Conservation (phyloP, 2,888 invertebrate species). For the Hirudinaria manillensis region DNA sequence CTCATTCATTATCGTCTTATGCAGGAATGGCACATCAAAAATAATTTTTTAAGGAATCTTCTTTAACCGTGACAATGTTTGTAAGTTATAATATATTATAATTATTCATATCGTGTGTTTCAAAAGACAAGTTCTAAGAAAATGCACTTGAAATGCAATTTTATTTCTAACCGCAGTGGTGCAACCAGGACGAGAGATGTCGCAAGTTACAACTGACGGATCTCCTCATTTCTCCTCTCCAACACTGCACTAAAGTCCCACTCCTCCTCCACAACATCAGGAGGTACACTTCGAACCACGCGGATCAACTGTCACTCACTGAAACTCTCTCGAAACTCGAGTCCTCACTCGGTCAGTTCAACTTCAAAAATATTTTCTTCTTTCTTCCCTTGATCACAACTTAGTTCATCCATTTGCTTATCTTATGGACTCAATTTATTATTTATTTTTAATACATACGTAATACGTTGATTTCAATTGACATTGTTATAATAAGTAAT, state of each 20-base stretch:
- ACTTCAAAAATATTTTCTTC: background rate
- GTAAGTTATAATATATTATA: no score
- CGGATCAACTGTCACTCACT: slow-evolving; percentile 58
- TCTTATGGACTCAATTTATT: no score
- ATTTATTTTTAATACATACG: no score
- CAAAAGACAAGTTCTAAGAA: no score
- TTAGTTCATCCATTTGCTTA: background rate
- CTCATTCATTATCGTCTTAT: background rate
- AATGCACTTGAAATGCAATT: no score
- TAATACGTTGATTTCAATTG: no score
- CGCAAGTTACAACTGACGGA: slow-evolving; percentile 62
- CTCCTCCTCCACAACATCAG: slow-evolving; percentile 61
- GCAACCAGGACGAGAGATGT: slow-evolving; percentile 60
- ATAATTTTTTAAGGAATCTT: no score
- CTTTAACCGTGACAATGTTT: no score
- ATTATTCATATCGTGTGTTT: no score
- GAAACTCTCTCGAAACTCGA: slow-evolving; percentile 60
- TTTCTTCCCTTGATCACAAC: background rate
- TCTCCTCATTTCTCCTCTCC: slow-evolving; percentile 62
- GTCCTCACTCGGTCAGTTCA: slow-evolving; percentile 58
- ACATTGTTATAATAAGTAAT: no score
- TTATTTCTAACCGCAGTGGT: no score
- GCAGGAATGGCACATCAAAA: no score
- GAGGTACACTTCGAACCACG: slow-evolving; percentile 57
- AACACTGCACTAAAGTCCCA: slow-evolving; percentile 63